A percentile compares a stretch with the other conserved stretches of the same genome.
These are phyloP conservation scores for Chamaea fasciata DNA, from an alignment of 2,113 vertebrate species.

Conservation along the genomic window DNA sequence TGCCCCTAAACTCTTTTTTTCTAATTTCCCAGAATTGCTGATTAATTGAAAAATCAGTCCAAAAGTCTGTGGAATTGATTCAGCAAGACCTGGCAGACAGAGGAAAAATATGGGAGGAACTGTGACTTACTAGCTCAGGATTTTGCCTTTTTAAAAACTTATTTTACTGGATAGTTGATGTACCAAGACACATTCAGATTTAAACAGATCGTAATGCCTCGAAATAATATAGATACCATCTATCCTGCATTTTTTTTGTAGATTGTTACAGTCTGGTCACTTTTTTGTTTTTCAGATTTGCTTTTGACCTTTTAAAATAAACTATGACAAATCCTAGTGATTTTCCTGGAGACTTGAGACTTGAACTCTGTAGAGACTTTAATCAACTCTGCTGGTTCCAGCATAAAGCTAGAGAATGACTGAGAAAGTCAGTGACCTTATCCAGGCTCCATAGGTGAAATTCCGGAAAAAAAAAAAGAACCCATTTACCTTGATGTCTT, in stretches of 20 bases:
- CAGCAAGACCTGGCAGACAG: neutral
- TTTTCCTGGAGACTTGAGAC: neutral
- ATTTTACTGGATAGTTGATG: neutral
- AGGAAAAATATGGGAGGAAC: neutral
- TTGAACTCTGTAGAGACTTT: neutral
- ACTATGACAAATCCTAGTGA: neutral
- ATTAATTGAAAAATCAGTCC: neutral
- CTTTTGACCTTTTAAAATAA: neutral
- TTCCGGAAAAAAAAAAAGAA: neutral
- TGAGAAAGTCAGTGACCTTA: neutral
- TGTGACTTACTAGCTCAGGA: neutral
- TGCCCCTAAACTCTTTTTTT: neutral
- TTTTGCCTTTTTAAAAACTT: neutral
- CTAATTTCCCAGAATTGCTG: neutral
- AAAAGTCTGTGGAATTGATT: neutral
- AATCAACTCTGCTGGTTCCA: neutral
- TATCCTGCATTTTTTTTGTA: neutral
- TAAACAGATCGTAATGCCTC: neutral
- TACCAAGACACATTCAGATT: neutral
- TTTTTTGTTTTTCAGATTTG: neutral
- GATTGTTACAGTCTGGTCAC: neutral
- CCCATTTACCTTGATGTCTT: neutral
- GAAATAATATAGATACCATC: neutral
- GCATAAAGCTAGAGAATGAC: neutral
- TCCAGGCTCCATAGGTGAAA: neutral